Conservation (phyloP, 2,888 invertebrate genomes). For the Scelioninae gen. 1 region DNA sequence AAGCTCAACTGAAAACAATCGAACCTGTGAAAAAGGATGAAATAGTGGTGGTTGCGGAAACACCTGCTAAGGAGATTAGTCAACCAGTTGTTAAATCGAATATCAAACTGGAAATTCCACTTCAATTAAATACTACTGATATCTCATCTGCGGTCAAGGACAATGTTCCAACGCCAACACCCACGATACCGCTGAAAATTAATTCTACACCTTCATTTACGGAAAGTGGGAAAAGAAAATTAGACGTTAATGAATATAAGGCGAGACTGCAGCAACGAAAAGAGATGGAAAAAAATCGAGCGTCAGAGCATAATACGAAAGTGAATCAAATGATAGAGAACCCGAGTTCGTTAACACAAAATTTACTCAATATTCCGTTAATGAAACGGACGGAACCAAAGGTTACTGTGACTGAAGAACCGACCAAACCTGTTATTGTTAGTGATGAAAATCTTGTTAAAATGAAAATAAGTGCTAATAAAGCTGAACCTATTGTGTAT, state of each 20-base stretch:
- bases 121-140: conserved; percentile 16
- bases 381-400: conserved; percentile 50
- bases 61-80: neutral
- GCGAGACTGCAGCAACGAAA: conserved; percentile 76
- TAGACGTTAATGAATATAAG: conserved; percentile 80
- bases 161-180: neutral
- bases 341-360: conserved; percentile 72
- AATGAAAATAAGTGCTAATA: conserved; percentile 34
- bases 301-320: conserved; percentile 51
- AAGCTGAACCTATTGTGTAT: conserved; percentile 49
- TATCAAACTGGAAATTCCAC: conserved; percentile 31
- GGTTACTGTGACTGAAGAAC: neutral
- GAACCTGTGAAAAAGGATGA: conserved; percentile 30
- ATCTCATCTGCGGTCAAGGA: neutral
- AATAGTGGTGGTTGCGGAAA: neutral
- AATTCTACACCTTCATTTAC: conserved; percentile 42
- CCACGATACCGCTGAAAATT: conserved; percentile 27
- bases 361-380: conserved; percentile 74
- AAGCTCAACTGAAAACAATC: conserved; percentile 57
- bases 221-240: conserved; percentile 57
- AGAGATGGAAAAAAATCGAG: conserved; percentile 67
- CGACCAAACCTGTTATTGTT: neutral
- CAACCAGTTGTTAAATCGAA: conserved; percentile 40
- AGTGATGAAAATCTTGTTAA: conserved; percentile 37
- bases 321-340: conserved; percentile 67